These are phyloP conservation scores for Protophormia terraenovae DNA, from an alignment of 2,888 invertebrate genomes.

Conservation along the genomic window DNA sequence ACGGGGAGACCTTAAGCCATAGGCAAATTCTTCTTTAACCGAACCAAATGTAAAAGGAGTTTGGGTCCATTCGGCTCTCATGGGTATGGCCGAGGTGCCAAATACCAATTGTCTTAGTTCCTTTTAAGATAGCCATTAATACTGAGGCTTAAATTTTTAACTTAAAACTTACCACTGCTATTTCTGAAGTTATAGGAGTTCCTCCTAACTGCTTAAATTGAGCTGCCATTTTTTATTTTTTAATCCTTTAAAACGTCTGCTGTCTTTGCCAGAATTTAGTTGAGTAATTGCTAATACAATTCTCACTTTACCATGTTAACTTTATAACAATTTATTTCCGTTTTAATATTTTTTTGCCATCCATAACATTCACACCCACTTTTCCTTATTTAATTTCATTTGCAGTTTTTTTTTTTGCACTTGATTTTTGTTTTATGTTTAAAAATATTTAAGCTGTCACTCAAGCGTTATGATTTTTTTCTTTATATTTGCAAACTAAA, in stretches of 20 bases:
- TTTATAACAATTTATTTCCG: constrained; percentile 65
- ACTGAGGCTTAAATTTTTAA: neutral
- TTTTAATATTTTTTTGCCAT: constrained; percentile 24
- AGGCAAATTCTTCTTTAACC: constrained; percentile 82
- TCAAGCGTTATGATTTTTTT: constrained; percentile 40
- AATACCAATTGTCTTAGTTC: constrained; percentile 85
- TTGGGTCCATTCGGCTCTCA: constrained; percentile 88
- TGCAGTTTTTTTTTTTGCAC: constrained; percentile 40
- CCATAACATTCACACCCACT: constrained; percentile 62
- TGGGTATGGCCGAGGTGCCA: constrained; percentile 86
- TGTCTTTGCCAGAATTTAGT: neutral
- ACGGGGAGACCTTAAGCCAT: constrained; percentile 85
- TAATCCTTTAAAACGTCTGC: constrained; percentile 31
- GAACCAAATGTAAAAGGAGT: constrained; percentile 86
- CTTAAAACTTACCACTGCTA: constrained; percentile 84
- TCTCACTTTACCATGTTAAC: constrained; percentile 51
- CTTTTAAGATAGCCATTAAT: constrained; percentile 78
- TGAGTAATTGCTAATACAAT: constrained; percentile 31
- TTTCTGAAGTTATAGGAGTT: constrained; percentile 85
- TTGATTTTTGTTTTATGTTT: constrained; percentile 43
- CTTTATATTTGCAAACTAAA: neutral
- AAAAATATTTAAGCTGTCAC: constrained; percentile 55
- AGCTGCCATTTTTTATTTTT: constrained; percentile 72
- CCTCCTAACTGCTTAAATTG: constrained; percentile 82
- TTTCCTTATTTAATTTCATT: constrained; percentile 31